A percentile compares a stretch with the other conserved stretches of the same genome.
These are phyloP conservation scores for Zaprionus vittiger DNA, from an alignment of 1,140 invertebrate genomes.

Conservation along the genomic window DNA sequence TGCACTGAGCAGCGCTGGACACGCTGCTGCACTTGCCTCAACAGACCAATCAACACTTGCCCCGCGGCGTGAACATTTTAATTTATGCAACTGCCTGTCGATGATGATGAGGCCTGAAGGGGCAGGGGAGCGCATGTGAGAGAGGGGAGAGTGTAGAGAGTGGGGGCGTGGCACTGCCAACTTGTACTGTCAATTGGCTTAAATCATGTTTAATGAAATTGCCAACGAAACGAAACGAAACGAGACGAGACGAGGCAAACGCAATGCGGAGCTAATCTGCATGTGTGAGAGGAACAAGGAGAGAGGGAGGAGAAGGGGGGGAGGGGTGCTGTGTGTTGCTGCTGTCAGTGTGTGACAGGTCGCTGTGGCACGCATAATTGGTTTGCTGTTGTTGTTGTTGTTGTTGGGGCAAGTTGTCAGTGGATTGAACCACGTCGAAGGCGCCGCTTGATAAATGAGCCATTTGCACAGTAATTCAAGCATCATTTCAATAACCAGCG, in stretches of 20 bases:
- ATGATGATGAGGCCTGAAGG: neutral
- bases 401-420: conserved; percentile 47
- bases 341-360: conserved; percentile 55
- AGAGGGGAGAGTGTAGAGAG: neutral
- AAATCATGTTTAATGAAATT: conserved; percentile 80
- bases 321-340: conserved; percentile 12
- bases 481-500: conserved; percentile 70
- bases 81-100: conserved; percentile 57
- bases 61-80: conserved; percentile 53
- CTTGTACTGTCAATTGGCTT: conserved; percentile 58
- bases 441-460: conserved; percentile 74
- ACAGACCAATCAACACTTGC: conserved; percentile 56
- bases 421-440: conserved; percentile 40
- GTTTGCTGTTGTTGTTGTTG: conserved; percentile 39
- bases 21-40: conserved; percentile 44
- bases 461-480: conserved; percentile 82
- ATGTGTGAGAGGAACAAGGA: neutral
- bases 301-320: neutral
- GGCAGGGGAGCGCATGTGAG: neutral
- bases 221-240: conserved; percentile 25
- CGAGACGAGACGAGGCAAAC: conserved; percentile 24
- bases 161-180: neutral
- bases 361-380: conserved; percentile 43
- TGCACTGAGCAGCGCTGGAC: neutral
- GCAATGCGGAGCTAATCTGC: conserved; percentile 59